These are phyloP conservation scores for Steinernema carpocapsae DNA, from an alignment of 2,888 invertebrate species.

Conservation along the genomic window DNA sequence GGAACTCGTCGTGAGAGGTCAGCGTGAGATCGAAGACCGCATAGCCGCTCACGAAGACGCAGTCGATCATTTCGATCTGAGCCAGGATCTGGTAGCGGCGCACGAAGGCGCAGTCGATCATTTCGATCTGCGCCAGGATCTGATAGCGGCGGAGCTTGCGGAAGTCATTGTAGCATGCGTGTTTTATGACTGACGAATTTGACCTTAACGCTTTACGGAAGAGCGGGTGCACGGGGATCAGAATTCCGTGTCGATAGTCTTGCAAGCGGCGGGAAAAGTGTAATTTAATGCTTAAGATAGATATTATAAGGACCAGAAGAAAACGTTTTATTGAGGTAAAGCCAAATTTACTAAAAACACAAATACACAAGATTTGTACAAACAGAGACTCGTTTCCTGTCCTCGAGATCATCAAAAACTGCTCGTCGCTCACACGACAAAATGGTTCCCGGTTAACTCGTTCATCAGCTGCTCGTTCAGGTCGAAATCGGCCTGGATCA, in stretches of 20 bases:
- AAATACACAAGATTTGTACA: slow-evolving; percentile 32
- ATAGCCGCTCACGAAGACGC: too few species aligned
- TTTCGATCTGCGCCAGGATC: slow-evolving; percentile 6
- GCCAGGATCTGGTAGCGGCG: too few species aligned
- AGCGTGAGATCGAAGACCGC: not conserved
- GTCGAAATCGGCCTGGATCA: slow-evolving; percentile 64
- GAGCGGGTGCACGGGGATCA: too few species aligned
- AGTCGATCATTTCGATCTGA: too few species aligned
- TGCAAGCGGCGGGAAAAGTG: too few species aligned
- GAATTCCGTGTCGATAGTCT: too few species aligned
- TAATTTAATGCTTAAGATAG: too few species aligned
- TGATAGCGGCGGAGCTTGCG: slow-evolving; percentile 5
- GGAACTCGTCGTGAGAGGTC: not conserved
- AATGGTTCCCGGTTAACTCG: slow-evolving; percentile 53
- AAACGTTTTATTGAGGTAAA: too few species aligned
- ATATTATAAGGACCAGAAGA: too few species aligned
- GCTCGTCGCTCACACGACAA: slow-evolving; percentile 39
- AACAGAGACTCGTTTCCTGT: slow-evolving; percentile 5
- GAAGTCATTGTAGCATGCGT: not conserved
- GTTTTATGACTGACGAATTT: too few species aligned
- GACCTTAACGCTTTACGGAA: too few species aligned
- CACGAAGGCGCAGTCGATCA: slow-evolving; percentile 7
- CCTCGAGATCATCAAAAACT: not conserved
- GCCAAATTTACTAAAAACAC: not conserved
- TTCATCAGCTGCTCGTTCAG: slow-evolving; percentile 62